These are phyloP conservation scores for Triops longicaudatus DNA, from an alignment of 1,140 invertebrate genomes.

Conservation along the genomic window DNA sequence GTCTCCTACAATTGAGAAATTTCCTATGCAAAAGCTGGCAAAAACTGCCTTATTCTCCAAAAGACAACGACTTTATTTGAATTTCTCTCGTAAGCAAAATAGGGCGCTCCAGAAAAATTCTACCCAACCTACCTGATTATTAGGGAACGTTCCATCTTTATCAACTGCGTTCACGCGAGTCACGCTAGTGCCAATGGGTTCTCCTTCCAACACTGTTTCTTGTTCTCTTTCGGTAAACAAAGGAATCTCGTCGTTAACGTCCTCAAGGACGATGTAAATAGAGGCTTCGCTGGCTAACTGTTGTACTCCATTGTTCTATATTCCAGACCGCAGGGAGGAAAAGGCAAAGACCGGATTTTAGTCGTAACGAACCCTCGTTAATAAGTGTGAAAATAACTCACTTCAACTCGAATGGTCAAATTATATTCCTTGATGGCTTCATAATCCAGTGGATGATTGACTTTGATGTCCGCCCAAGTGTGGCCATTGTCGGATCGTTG, in stretches of 20 bases:
- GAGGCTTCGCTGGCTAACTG: slow-evolving; percentile 89
- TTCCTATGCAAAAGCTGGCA: too few species aligned
- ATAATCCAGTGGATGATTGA: slow-evolving; percentile 90
- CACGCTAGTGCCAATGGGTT: slow-evolving; percentile 87
- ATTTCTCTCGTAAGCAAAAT: too few species aligned
- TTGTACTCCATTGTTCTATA: slow-evolving; percentile 86
- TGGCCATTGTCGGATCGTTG: slow-evolving; percentile 79
- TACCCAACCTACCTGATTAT: slow-evolving; percentile 66
- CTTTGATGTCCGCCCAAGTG: slow-evolving; percentile 90
- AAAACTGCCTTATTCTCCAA: too few species aligned
- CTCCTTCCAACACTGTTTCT: slow-evolving; percentile 86
- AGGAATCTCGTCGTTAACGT: slow-evolving; percentile 94
- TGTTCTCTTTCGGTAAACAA: slow-evolving; percentile 88
- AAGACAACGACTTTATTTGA: too few species aligned
- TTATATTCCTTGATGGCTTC: slow-evolving; percentile 93
- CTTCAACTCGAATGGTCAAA: slow-evolving; percentile 89
- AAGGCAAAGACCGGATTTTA: background rate
- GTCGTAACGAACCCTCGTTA: slow-evolving; percentile 17
- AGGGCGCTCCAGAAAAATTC: background rate
- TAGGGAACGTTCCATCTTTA: slow-evolving; percentile 89
- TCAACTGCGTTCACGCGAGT: slow-evolving; percentile 93
- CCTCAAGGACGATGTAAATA: slow-evolving; percentile 84
- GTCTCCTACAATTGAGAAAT: too few species aligned
- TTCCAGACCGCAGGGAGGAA: background rate
- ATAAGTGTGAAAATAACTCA: slow-evolving; percentile 42